Evolutionary conservation across 2,888 invertebrate species (phyloP).

Genomic region (Amblyjoppa fuscipennis): DNA sequence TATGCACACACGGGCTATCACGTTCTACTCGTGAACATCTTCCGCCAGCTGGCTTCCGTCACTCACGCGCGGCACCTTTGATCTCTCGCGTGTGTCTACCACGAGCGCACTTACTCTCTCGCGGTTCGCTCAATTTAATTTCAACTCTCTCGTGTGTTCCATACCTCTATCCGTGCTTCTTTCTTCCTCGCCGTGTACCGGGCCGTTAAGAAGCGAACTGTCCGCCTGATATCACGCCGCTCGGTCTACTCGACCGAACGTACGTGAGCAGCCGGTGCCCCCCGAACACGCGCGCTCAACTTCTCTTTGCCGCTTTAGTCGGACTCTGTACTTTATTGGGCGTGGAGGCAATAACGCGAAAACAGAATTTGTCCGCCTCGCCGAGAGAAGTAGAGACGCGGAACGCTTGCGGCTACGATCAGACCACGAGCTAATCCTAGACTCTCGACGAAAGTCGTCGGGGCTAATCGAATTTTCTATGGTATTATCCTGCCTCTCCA

Average conservation of each 20-base stretch:
- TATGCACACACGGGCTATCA: conserved; percentile 31
- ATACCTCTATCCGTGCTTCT: conserved; percentile 52
- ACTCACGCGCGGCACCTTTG: conserved; percentile 81
- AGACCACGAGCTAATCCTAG: conserved; percentile 18
- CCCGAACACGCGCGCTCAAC: conserved; percentile 31
- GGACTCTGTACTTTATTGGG: conserved; percentile 54
- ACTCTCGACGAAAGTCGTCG: not conserved
- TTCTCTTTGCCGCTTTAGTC: conserved; percentile 40
- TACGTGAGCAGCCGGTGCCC: conserved; percentile 35
- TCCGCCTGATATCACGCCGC: conserved; percentile 57
- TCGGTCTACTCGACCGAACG: conserved; percentile 27
- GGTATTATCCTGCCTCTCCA: conserved; percentile 4
- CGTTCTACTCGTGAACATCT: conserved; percentile 72
- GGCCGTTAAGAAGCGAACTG: conserved; percentile 58
- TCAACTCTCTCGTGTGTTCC: conserved; percentile 64
- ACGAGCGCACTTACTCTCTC: conserved; percentile 75
- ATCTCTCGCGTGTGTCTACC: conserved; percentile 77
- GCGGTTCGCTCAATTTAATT: conserved; percentile 77
- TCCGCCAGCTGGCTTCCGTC: conserved; percentile 83
- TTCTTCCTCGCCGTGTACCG: conserved; percentile 22
- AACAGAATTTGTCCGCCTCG: conserved; percentile 31
- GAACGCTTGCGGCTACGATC: conserved; percentile 17
- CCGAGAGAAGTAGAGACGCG: conserved; percentile 15
- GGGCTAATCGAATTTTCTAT: conserved; percentile 27
- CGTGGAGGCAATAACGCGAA: conserved; percentile 43